Evolutionary conservation across 1,140 invertebrate genomes (phyloP), one percentile per base, ranked within the genome.

Genomic region (Hestina assimilis): DNA sequence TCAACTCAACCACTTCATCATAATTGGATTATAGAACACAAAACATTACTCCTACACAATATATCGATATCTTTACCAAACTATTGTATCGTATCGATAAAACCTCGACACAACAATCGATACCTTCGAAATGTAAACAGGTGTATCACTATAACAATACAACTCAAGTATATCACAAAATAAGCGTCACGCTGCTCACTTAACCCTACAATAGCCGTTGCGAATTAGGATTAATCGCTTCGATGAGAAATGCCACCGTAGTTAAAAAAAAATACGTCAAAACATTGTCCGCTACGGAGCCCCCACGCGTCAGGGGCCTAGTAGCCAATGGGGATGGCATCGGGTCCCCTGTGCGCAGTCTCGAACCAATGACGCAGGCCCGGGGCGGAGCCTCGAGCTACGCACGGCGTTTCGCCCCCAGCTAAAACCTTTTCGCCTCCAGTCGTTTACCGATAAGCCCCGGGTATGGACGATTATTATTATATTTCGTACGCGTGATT

Each of bases 361-460:
- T 72, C 63, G 60, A 63, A 78, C 84, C 84, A 87, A 87, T 85
- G 67, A 77, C 66, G 64, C 26, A 31, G 31, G 63, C 84, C 80
- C 73, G 71, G 83, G 84, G 84, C 79, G 84, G 84, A 78, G 84
- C 79, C 76, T 77, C 55, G 43, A 83, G 82, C 81, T 65, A 72
- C 76, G 73, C 72, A 56, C 70, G 64, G 66, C 70, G 72, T 83
- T 86, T 86, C 79, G 83, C 84, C 84, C 84, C 79, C 79, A 86
- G 83, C 82, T 63, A 87, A 87, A 87, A 77, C 72, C 83, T 87
- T 83, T 86, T 87, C 73, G 84, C 84, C 84, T 84, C 61, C 84
- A 86, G 84, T 87, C 84, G 84, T 87, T 84, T 87, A 80, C 79
- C 76, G 84, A 87, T 87, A 87, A 86, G 83, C 83, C 84, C 69